These are phyloP conservation scores for Micromussa lordhowensis DNA, from an alignment of 92 coral and sea anemone species.

Conservation along the genomic window DNA sequence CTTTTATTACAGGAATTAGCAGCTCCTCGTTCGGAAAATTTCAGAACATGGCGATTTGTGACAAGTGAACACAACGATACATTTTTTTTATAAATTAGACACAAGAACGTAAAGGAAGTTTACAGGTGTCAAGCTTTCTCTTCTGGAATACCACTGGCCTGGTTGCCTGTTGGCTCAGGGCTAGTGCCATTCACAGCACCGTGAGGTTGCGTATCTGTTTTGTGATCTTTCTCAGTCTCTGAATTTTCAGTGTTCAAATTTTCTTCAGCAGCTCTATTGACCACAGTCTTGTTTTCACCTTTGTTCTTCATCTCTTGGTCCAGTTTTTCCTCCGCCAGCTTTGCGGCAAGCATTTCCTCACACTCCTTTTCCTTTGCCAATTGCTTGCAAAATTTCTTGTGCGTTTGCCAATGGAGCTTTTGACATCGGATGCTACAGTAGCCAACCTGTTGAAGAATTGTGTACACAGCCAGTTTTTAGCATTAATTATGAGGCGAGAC, in stretches of 20 bases:
- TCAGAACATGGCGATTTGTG: too few relatives aligned
- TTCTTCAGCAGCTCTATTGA: neutral
- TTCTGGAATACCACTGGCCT: neutral
- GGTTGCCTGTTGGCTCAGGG: neutral
- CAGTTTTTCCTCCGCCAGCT: slow-evolving; percentile 60
- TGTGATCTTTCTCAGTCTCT: neutral
- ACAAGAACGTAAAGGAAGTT: neutral
- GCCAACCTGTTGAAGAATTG: slow-evolving; percentile 67
- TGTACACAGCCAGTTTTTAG: neutral
- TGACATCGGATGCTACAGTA: slow-evolving; percentile 92
- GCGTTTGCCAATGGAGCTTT: slow-evolving; percentile 95
- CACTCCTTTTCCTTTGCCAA: slow-evolving; percentile 73
- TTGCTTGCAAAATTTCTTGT: slow-evolving; percentile 88
- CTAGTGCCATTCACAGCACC: neutral
- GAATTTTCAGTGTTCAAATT: slow-evolving; percentile 15
- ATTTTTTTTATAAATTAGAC: neutral
- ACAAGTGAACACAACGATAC: neutral
- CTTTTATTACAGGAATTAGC: too few relatives aligned
- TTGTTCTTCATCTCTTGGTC: slow-evolving; percentile 39
- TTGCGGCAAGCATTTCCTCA: slow-evolving; percentile 62
- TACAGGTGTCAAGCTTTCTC: neutral
- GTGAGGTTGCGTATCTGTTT: neutral
- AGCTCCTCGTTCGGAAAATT: too few relatives aligned
- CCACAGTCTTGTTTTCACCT: slow-evolving; percentile 7
- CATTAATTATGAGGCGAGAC: neutral